Evolutionary conservation across 1,140 invertebrate genomes (phyloP).

Genomic region (Acromyrmex heyeri): DNA sequence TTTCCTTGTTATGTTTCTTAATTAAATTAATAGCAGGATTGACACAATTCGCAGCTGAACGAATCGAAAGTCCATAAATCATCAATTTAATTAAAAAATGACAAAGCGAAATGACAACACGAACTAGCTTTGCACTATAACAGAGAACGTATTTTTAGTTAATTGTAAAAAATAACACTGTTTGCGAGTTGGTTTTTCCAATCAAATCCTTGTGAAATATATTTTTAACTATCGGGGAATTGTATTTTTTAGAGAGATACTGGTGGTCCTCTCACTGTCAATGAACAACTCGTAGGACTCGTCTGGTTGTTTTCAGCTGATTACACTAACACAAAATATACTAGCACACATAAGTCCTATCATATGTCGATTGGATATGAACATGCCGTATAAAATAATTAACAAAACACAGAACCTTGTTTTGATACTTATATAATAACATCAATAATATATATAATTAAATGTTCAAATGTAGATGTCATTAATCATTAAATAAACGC

Average conservation of each 20-base stretch:
- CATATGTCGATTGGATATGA: slow-evolving; percentile 69
- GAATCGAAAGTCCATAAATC: not conserved
- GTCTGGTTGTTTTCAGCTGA: slow-evolving; percentile 81
- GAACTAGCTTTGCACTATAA: not conserved
- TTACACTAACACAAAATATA: slow-evolving; percentile 79
- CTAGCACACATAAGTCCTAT: slow-evolving; percentile 80
- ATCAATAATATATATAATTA: not conserved
- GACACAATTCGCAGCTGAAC: not conserved
- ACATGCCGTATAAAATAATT: not conserved
- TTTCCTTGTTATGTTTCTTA: not conserved
- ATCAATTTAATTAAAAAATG: slow-evolving; percentile 24
- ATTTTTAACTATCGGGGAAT: not conserved
- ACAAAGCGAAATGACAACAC: not conserved
- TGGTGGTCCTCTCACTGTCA: slow-evolving; percentile 87
- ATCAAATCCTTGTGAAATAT: not conserved
- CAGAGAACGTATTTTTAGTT: not conserved
- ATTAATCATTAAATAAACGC: not conserved
- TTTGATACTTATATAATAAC: not conserved
- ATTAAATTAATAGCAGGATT: slow-evolving; percentile 18
- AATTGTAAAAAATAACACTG: slow-evolving; percentile 9
- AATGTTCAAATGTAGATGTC: not conserved
- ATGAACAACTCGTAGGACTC: slow-evolving; percentile 82
- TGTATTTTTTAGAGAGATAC: slow-evolving; percentile 85
- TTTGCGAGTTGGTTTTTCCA: not conserved
- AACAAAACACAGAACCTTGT: not conserved